Evolutionary conservation across 2,113 vertebrate genomes (phyloP).

Genomic region (Nyctibius bracteatus): DNA sequence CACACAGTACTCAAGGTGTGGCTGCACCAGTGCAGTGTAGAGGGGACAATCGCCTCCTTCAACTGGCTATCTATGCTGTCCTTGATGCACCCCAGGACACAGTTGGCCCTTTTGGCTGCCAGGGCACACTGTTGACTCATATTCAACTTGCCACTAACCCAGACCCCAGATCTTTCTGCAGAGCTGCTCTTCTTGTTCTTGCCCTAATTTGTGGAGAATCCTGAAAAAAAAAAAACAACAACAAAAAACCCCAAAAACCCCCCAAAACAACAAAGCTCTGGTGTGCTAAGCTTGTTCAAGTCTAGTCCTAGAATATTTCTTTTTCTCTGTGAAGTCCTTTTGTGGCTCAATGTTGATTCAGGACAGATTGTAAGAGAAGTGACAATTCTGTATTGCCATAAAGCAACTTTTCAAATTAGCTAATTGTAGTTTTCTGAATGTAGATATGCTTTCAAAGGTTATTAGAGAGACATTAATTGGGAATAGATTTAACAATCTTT

Average conservation of each 20-base stretch:
- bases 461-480: neutral
- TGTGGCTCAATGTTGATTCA: neutral
- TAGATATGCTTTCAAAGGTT: neutral
- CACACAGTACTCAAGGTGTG: neutral
- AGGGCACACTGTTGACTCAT: neutral
- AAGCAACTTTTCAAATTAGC: neutral
- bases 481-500: neutral
- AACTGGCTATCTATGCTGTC: accelerated
- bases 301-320: neutral
- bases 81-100: neutral
- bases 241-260: too few species aligned
- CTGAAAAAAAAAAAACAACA: neutral
- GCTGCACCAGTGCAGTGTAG: neutral
- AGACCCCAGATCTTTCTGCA: neutral
- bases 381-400: neutral
- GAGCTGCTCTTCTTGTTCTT: neutral
- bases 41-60: neutral
- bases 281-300: neutral
- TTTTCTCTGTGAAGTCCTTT: neutral
- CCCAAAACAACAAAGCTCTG: neutral
- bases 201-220: neutral
- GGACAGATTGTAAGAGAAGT: neutral
- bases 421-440: neutral
- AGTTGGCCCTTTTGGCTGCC: neutral
- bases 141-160: neutral